phyloP scores from a whole-genome alignment of 2,797 vertebrate species.

The Podarcis lilfordi region DNA sequence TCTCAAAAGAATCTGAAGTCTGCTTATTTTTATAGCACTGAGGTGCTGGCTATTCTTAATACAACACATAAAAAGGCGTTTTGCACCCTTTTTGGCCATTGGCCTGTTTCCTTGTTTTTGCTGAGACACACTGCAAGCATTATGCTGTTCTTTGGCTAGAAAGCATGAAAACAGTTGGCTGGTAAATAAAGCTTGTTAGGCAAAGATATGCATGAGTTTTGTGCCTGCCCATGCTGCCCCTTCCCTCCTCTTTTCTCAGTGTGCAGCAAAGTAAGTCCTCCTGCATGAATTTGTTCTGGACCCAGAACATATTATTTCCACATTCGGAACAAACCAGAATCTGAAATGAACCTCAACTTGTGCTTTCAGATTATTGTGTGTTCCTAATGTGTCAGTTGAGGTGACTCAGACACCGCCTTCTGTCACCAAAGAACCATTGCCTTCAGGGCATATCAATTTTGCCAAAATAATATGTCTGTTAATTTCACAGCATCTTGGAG shows the following conservation, averaged over 20 bases:
- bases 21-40: constrained; percentile 1
- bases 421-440: no score
- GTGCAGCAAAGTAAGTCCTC: neutral
- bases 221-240: neutral
- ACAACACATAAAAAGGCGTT: neutral
- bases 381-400: neutral
- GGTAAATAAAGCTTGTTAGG: neutral
- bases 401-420: no score
- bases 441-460: no score
- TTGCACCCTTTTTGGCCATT: neutral
- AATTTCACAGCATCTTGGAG: no score
- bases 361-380: neutral
- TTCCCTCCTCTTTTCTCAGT: neutral
- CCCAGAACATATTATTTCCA: neutral
- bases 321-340: neutral
- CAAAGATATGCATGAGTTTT: neutral
- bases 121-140: neutral
- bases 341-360: neutral
- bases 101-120: neutral
- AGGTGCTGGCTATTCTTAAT: neutral
- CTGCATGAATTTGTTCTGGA: neutral
- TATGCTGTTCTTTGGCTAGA: neutral
- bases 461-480: no score
- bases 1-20: constrained; percentile 5
- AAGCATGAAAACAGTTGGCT: neutral